Base-by-base conservation (phyloP, 2,113 vertebrate genomes). In the Mungos mungo region DNA sequence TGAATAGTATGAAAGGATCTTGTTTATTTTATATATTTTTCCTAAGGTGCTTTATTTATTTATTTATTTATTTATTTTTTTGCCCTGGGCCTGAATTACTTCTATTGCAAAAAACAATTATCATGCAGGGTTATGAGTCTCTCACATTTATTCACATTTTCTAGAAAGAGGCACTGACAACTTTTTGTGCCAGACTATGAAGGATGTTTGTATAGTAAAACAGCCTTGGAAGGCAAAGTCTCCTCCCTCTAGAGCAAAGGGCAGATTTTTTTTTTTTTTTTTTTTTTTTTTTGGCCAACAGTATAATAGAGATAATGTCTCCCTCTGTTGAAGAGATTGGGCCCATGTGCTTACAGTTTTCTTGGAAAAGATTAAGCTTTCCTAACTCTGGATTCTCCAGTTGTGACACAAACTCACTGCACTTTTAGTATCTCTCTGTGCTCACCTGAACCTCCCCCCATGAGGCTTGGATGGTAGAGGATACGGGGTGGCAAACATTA, bases 51-150 rank as follows among this genome's bases (percentile, higher is more conserved):
- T 69, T 7, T 50, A n/a, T 88, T 89, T 72, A n/a, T n/a, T 90
- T 50, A n/a, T 88, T 89, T 50, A n/a, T 88, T 89, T 72, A n/a
- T n/a, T 90, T 50, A n/a, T 88, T 89, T 41, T 88, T n/a, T 90
- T 50, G 11, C 47, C 1, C 7, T 38, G 9, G 52, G 35, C 33
- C 31, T 47, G 38, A 74, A 72, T 82, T 72, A 45, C 3, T 57
- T 96, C 31, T 54, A 45, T 81, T 69, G 81, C 72, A 81, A 82
- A 87, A 95, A 25, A 15, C 31, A 91, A 41, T 33, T 87, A 33
- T 25, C 52, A 76, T 2, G 11, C 27, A 27, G 31, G 35, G 3
- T 77, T 54, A 84, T 25, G 27, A 2, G 7, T n/a, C 29, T 27
- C 29, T 96, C 63, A 35, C 10, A 45, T 31, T 83, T 95, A 60